These are phyloP conservation scores for Synergus japonicus DNA, from an alignment of 2,888 invertebrate species.

Conservation along the genomic window DNA sequence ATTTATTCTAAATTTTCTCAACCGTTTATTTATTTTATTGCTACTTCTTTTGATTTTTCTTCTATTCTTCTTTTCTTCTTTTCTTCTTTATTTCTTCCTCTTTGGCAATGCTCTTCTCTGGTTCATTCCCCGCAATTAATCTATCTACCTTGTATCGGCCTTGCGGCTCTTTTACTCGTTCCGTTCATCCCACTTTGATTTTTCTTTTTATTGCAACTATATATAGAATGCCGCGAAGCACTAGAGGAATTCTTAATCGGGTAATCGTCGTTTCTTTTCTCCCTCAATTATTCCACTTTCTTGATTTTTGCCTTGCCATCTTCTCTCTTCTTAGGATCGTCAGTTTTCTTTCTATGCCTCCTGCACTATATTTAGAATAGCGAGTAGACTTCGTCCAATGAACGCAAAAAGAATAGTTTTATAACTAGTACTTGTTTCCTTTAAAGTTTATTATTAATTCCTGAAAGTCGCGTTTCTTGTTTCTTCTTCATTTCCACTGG, in stretches of 20 bases:
- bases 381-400: constrained; percentile 26
- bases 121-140: constrained; percentile 39
- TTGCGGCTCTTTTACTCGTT: constrained; percentile 40
- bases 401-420: constrained; percentile 39
- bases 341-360: constrained; percentile 39
- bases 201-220: constrained; percentile 21
- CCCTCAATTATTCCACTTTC: constrained; percentile 40
- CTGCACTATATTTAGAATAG: constrained; percentile 38
- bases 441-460: constrained; percentile 36
- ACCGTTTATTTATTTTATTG: too few relatives aligned
- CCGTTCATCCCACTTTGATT: constrained; percentile 37
- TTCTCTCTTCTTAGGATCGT: constrained; percentile 39
- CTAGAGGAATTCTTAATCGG: constrained; percentile 41
- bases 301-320: constrained; percentile 35
- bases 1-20: background rate
- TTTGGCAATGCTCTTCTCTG: constrained; percentile 29
- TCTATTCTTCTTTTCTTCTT: constrained; percentile 3
- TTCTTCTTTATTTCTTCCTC: background rate
- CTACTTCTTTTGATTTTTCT: background rate
- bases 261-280: constrained; percentile 41
- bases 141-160: constrained; percentile 36
- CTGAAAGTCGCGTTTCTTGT: constrained; percentile 31
- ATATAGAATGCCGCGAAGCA: constrained; percentile 40
- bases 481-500: constrained; percentile 27
- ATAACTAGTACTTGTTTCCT: constrained; percentile 37